phyloP scores from a whole-genome alignment of 2,888 invertebrate genomes.

The Callimorpha dominula region DNA sequence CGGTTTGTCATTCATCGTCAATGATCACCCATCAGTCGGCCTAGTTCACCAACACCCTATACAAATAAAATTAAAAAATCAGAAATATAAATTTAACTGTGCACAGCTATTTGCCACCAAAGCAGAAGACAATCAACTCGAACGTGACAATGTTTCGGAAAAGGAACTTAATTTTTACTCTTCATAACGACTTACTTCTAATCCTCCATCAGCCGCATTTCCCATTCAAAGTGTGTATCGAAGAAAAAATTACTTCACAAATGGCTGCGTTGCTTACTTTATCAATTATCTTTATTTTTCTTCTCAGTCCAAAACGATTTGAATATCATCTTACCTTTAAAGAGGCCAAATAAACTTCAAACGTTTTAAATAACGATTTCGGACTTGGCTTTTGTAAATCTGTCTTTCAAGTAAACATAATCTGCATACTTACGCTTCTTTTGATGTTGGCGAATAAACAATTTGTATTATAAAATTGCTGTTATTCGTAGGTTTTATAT shows the following conservation, averaged over 20 bases:
- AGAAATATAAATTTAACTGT: background rate
- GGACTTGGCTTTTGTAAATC: conserved; percentile 47
- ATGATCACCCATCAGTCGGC: too few relatives aligned
- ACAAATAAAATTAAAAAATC: background rate
- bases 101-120: conserved; percentile 27
- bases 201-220: conserved; percentile 61
- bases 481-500: conserved; percentile 19
- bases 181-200: conserved; percentile 57
- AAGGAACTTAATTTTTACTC: conserved; percentile 65
- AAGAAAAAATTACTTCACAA: conserved; percentile 44
- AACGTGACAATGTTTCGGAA: conserved; percentile 64
- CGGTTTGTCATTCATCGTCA: too few relatives aligned
- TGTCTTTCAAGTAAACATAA: conserved; percentile 42
- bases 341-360: conserved; percentile 43
- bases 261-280: conserved; percentile 54
- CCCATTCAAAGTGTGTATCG: conserved; percentile 59
- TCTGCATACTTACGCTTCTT: conserved; percentile 45
- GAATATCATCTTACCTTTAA: conserved; percentile 53
- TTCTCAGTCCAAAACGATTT: conserved; percentile 41
- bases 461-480: conserved; percentile 34
- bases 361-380: conserved; percentile 45
- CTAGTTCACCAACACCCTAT: background rate
- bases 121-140: conserved; percentile 43
- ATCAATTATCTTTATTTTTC: conserved; percentile 57
- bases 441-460: conserved; percentile 40